Evolutionary conservation across 23 tunicate genomes (phyloP), one percentile per base, ranked within the genome.

Genomic region (Diplosoma virens): DNA sequence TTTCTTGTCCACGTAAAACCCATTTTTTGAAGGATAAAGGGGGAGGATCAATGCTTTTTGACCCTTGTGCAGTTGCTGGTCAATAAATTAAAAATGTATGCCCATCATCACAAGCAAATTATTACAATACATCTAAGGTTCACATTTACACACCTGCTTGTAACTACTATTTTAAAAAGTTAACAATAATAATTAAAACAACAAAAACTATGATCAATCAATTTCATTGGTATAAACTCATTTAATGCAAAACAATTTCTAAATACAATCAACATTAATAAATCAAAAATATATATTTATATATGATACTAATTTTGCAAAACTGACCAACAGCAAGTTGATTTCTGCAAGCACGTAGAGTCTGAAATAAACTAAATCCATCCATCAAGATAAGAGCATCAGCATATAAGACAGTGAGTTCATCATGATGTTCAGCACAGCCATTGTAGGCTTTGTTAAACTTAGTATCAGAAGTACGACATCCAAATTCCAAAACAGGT

Each of bases 301-400:
- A n/a, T n/a, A n/a, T n/a, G n/a, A n/a, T n/a, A n/a, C n/a, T n/a
- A n/a, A n/a, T n/a, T n/a, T n/a, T n/a, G n/a, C n/a, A n/a, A 45
- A 9, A 22, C 50, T 60, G 32, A 87, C 95, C 95, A 9, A 83
- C 45, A 35, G 89, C 89, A 30, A 83, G 33, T 77, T 89, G 88
- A 71, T 78, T 89, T 41, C 96, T 77, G 58, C 96, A 89, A 3
- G 84, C 89, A 27, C 96, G 34, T 30, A 89, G 45, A 14, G 96
- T 89, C 48, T 89, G 96, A 71, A 89, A 89, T 76, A 89, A 73
- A 58, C 89, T 78, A 22, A 89, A 83, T 17, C 96, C 96, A 21
- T 89, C 96, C 6, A 89, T 36, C 3, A 56, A 59, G 11, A 89
- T 50, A 28, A 80, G 71, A 1, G 81, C 67, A 52, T 83, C 89